Conservation (phyloP, 2,113 vertebrate genomes). For the Myanophis thanlyinensis region DNA sequence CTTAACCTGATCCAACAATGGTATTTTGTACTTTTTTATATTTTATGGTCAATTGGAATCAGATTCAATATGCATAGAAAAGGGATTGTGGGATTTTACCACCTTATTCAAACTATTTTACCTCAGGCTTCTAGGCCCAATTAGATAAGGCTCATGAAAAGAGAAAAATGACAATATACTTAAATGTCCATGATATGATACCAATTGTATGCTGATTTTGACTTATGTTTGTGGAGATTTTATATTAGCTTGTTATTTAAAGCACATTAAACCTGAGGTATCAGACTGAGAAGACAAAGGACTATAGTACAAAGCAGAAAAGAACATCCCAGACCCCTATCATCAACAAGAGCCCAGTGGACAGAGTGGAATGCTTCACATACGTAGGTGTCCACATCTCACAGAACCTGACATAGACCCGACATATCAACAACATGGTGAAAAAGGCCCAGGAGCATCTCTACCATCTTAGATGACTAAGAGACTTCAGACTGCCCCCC, state of each 20-base stretch:
- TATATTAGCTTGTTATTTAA: conserved; percentile 17
- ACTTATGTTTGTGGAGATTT: background rate
- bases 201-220: background rate
- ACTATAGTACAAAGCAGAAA: no score
- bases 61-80: background rate
- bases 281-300: conserved; percentile 7
- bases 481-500: no score
- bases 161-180: background rate
- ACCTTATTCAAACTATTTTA: background rate
- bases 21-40: background rate
- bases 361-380: no score
- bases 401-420: no score
- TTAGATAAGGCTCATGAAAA: background rate
- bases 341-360: no score
- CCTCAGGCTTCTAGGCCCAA: background rate
- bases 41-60: background rate
- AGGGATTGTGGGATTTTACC: background rate
- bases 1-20: background rate
- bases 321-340: no score
- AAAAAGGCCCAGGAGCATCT: no score
- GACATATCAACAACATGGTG: no score
- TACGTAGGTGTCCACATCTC: no score
- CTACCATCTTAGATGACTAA: no score
- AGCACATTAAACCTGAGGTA: conserved; percentile 30
- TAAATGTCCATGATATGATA: background rate